Evolutionary conservation across 2,888 invertebrate genomes (phyloP).

Genomic region (Tinea pellionella): DNA sequence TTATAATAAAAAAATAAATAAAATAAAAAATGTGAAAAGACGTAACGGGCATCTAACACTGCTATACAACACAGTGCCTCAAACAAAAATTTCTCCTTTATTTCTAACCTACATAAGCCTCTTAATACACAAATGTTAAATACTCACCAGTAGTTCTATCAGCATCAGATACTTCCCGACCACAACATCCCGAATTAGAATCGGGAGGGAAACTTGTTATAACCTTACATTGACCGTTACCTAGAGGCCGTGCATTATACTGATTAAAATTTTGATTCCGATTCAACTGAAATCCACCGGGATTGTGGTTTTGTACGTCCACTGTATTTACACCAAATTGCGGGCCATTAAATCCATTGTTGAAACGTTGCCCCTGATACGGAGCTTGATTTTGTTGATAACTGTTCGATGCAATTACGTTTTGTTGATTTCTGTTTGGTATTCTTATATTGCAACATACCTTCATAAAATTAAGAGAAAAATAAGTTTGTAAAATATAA

Average conservation of each 20-base stretch:
- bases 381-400: background rate
- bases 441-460: background rate
- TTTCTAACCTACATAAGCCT: slow-evolving; percentile 12
- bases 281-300: background rate
- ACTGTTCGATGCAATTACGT: background rate
- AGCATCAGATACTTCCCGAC: slow-evolving; percentile 37
- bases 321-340: background rate
- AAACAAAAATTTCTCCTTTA: no score
- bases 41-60: no score
- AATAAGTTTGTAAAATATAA: no score
- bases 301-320: background rate
- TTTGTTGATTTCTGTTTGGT: background rate
- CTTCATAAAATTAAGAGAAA: background rate
- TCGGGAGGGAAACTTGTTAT: slow-evolving; percentile 39
- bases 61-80: no score
- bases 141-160: slow-evolving; percentile 40
- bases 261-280: background rate
- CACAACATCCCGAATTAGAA: slow-evolving; percentile 46
- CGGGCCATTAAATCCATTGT: background rate
- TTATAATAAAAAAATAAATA: no score
- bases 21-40: no score
- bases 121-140: background rate
- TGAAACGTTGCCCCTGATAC: background rate
- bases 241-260: background rate
- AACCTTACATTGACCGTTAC: slow-evolving; percentile 28